These are phyloP conservation scores for Troilus luridus DNA, from an alignment of 2,888 invertebrate species.

Conservation along the genomic window DNA sequence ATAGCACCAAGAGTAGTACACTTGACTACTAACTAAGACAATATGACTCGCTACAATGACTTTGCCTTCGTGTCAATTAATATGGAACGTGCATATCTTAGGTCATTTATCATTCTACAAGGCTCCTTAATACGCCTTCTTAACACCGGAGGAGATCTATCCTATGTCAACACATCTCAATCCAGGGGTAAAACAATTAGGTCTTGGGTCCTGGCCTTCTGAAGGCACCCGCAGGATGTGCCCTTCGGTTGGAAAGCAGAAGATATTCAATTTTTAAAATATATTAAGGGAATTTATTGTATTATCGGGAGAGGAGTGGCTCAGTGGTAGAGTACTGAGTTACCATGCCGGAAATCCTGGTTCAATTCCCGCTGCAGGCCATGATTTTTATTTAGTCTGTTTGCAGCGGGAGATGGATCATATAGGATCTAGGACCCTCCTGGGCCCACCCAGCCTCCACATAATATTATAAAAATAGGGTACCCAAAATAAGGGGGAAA, in stretches of 20 bases:
- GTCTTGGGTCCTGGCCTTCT: neutral
- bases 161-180: neutral
- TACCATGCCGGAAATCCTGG: too few relatives aligned
- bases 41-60: neutral
- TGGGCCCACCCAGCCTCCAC: too few relatives aligned
- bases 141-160: neutral
- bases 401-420: too few relatives aligned
- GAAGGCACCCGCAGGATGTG: neutral
- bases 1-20: neutral
- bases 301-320: too few relatives aligned
- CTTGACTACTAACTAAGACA: neutral
- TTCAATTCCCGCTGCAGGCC: too few relatives aligned
- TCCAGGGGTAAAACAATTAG: constrained; percentile 18
- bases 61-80: constrained; percentile 3
- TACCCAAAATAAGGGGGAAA: too few relatives aligned
- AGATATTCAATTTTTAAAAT: neutral
- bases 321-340: too few relatives aligned
- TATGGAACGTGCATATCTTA: neutral
- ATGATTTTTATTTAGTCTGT: too few relatives aligned
- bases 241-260: neutral
- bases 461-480: too few relatives aligned
- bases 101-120: neutral
- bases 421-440: too few relatives aligned
- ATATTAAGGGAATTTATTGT: neutral
- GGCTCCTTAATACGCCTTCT: neutral